Evolutionary conservation across 2,888 invertebrate genomes (phyloP), one percentile per base, ranked within the genome.

Genomic region (Nemotelus pantherinus): DNA sequence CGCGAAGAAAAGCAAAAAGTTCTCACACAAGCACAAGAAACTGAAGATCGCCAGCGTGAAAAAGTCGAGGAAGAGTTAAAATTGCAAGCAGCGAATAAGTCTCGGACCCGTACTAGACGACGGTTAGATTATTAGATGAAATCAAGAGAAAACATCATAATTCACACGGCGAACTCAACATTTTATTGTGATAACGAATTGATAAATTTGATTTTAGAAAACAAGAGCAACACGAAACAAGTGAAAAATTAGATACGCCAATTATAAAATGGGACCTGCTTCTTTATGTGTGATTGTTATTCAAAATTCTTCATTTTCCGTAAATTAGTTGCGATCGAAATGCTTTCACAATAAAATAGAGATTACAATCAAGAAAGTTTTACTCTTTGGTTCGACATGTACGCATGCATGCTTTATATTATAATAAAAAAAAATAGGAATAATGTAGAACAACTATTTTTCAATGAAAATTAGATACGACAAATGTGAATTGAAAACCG

Each of bases 91-190:
- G 84, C 79, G 88, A 88, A 78, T 87, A 81, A 78, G 76, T 75
- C 50, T 80, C 80, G 89, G 79, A 89, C 88, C 80, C 87, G 90
- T 82, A 89, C 89, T 80, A 89, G 88, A 84, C 88, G 91, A 84
- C 89, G 91, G 83, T 87, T 87, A 87, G 87, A 79, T 63, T 57
- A 58, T 70, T 83, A 82, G 82, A 83, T 75, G 76, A 60, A 79
- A 76, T 77, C 70, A 77, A 77, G 77, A 71, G 77, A 76, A 64
- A 68, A 70, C 55, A 75, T 10, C 44, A 57, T 5, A 25, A 45
- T 72, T 72, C 57, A 57, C 58, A 74, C 74, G 55, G 48, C 55
- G 63, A 74, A 25, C 47, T 9, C 60, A 57, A 58, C n/a, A 45
- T 72, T 72, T 58, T 72, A 58, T 72, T 72, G 72, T 72, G 72